A percentile compares a stretch with the other conserved stretches of the same genome.
Conservation (phyloP, 2,888 invertebrate genomes). For the Brassicogethes aeneus region DNA sequence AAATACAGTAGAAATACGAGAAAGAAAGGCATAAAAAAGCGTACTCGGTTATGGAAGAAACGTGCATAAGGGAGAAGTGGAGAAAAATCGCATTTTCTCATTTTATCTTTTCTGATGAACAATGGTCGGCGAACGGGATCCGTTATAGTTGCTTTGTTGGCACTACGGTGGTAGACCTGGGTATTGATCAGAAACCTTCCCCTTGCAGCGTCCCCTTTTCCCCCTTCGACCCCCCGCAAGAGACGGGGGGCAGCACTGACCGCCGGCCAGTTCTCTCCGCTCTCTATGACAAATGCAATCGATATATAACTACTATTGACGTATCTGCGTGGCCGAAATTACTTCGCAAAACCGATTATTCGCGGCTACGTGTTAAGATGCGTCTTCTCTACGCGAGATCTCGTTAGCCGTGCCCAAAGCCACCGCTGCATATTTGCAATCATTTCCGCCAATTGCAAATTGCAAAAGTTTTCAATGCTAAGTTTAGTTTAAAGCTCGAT, state of each 20-base stretch:
- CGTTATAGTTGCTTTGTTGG: conserved; percentile 45
- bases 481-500: no score
- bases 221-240: conserved; percentile 22
- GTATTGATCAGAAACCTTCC: conserved; percentile 40
- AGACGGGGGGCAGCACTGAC: conserved; percentile 31
- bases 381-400: neutral
- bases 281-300: conserved; percentile 44
- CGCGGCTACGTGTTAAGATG: conserved; percentile 8
- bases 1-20: no score
- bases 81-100: conserved; percentile 40
- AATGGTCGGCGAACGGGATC: conserved; percentile 44
- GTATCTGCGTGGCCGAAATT: conserved; percentile 32
- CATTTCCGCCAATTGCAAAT: no score
- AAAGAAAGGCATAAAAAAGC: no score
- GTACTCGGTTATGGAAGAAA: no score
- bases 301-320: conserved; percentile 42
- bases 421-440: neutral
- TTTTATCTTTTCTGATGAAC: conserved; percentile 44
- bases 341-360: conserved; percentile 30
- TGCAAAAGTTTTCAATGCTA: no score
- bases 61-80: conserved; percentile 9
- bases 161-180: conserved; percentile 44
- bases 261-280: conserved; percentile 37
- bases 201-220: conserved; percentile 33
- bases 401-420: neutral